Base-by-base conservation (phyloP, 2,888 invertebrate species). In the Polyploca ridens region DNA sequence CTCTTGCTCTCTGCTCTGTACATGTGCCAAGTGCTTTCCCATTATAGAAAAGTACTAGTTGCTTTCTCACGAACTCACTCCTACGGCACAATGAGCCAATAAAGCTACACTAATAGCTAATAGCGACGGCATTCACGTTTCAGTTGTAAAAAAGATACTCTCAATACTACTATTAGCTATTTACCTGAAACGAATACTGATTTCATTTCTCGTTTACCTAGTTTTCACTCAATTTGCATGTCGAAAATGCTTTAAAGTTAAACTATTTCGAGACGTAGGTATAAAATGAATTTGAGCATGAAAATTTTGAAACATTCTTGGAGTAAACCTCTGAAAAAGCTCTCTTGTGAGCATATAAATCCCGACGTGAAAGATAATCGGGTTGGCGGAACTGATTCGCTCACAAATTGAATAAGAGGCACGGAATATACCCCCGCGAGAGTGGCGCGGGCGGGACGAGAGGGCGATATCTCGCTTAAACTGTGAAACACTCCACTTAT, bases 391-490 rank as follows among this genome's bases (percentile, higher is more conserved):
- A 90, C 91, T 91, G 92, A 92, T 93, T 93, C 90, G 88, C 87
- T 90, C 88, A 84, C 90, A 93, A 92, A 92, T 93, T 92, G 90
- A 92, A 93, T 92, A 90, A 92, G 89, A 90, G 90, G 85, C 85
- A 85, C 81, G 85, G 85, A 86, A 87, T 85, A 87, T 85, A 88
- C 82, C 84, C 78, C 73, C 75, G 76, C 72, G 77, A 76, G 83
- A 77, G 80, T 75, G 82, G 80, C 70, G 77, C 78, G 69, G 76
- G 71, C 71, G 77, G 70, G 76, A 68, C 70, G 79, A 74, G 79
- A 79, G 82, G 76, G 73, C 79, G 78, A 81, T 80, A 78, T 79
- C 76, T 73, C 81, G 80, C 81, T 83, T 85, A 82, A 86, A 87
- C 87, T 85, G 84, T 80, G 83, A 83, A 84, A 87, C 85, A 82